Evolutionary conservation across 2,888 invertebrate genomes (phyloP), one percentile per base, ranked within the genome.

Genomic region (Hipparchia semele): DNA sequence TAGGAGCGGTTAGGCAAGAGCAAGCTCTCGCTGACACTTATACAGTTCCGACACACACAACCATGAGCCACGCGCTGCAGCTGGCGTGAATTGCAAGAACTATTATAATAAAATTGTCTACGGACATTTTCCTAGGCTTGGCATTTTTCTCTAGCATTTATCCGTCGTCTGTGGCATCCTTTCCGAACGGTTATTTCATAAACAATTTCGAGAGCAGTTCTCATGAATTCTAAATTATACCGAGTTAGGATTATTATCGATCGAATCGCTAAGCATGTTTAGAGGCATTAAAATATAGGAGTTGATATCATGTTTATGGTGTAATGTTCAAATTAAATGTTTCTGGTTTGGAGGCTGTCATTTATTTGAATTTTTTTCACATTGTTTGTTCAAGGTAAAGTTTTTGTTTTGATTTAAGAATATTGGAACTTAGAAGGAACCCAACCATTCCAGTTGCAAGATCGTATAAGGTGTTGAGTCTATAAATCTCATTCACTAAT

Each of bases 321-420:
- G 82, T 89, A 87, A 89, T 90, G 87, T 90, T 88, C 87, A 90
- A 92, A 90, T 91, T 88, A 87, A 90, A 90, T 90, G 90, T 88
- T 90, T 84, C 84, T 83, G 83, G 84, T 86, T 81, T 83, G 87
- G 84, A 85, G 83, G 83, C 86, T 86, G 85, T 88, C 88, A 88
- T 84, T 81, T 88, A 85, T 87, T 88, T 84, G 81, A 88, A 86
- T 87, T 89, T 89, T 89, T 89, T 89, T 89, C 85, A 89, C 86
- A 87, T 90, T 89, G 81, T 86, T 90, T 89, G 81, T 86, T 86
- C 84, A 87, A 86, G 86, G 46, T 45, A 8, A 58, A n/a, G 83
- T 84, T 83, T 83, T 80, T 83, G 83, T 83, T 84, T 82, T 39
- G 39, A 39, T 49, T 7, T 7, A 49, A 49, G 8, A 46, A 6